Percentiles rank a stretch among this genome's conserved stretches.
Conservation (phyloP, 2,113 vertebrate species). For the Passer montanus region DNA sequence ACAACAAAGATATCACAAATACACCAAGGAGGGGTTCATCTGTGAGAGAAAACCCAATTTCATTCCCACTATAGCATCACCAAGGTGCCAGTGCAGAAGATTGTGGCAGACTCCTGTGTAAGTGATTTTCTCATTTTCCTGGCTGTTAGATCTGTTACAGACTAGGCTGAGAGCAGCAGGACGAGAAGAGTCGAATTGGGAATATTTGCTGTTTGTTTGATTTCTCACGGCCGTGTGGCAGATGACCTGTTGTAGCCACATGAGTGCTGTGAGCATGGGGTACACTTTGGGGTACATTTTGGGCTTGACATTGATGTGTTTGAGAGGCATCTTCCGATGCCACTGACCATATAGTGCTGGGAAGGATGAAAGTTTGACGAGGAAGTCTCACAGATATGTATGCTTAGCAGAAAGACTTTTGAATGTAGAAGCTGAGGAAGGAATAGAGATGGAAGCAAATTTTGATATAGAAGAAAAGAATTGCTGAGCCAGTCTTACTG, state of each 20-base stretch:
- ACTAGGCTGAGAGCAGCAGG: not conserved
- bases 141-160: not conserved
- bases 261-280: not conserved
- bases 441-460: too few relatives aligned
- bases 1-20: not conserved
- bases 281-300: accelerated
- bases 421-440: too few relatives aligned
- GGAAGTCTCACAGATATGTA: too few relatives aligned
- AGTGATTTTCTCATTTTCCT: not conserved
- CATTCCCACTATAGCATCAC: not conserved
- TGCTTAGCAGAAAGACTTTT: too few relatives aligned
- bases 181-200: not conserved
- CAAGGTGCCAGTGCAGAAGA: not conserved
- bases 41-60: not conserved
- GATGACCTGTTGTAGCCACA: not conserved
- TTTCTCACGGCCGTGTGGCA: accelerated
- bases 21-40: not conserved
- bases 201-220: not conserved
- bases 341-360: not conserved
- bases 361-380: too few relatives aligned
- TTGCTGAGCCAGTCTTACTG: too few relatives aligned
- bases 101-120: not conserved
- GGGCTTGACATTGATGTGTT: not conserved
- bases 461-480: too few relatives aligned
- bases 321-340: accelerated